Base-by-base conservation (phyloP, 2,888 invertebrate genomes). In the Margaritifera margaritifera region DNA sequence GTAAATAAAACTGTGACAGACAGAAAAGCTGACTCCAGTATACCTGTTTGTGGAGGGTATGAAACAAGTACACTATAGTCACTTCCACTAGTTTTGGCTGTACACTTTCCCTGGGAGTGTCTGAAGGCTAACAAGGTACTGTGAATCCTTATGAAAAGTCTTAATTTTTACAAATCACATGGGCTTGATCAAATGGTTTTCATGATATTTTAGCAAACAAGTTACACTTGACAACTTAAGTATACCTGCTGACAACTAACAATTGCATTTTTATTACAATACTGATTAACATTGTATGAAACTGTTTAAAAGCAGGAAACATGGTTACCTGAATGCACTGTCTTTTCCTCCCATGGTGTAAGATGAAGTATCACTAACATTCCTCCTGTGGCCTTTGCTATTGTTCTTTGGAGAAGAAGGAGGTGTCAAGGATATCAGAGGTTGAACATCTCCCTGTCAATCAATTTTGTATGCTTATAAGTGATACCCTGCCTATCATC, bases 341-440 rank as follows among this genome's bases (percentile, higher is more conserved):
- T 84, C 85, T 68, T 83, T 83, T 8, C 85, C 85, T 52, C 86
- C 86, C 86, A 85, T 85, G 59, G 78, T 82, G 60, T 84, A 79
- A 55, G 80, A 84, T 2, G 86, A 84, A 2, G 95, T 95, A 86
- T 95, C 95, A 86, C 95, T 95, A 90, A 94, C 94, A 88, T 95
- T 95, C 69, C 95, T 92, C 66, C 95, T 91, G 88, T 95, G 95
- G 11, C 93, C 92, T 53, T 67, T 62, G 1, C 74, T 74, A 20
- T 88, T 87, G 59, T 72, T 68, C 53, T 79, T 79, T 8, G 86
- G 86, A 24, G 88, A 83, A n/a, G 77, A 55, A n/a, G 84, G 84
- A 31, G 86, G 85, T 18, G 83, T 83, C 42, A 85, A 70, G 20
- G 80, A 77, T 71, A 84, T 81, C 54, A 83, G 69, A 55, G 75